Percentiles rank a stretch among this genome's conserved stretches.
Conservation (phyloP, 2,888 invertebrate genomes). For the Scaptodrosophila latifasciaeformis region DNA sequence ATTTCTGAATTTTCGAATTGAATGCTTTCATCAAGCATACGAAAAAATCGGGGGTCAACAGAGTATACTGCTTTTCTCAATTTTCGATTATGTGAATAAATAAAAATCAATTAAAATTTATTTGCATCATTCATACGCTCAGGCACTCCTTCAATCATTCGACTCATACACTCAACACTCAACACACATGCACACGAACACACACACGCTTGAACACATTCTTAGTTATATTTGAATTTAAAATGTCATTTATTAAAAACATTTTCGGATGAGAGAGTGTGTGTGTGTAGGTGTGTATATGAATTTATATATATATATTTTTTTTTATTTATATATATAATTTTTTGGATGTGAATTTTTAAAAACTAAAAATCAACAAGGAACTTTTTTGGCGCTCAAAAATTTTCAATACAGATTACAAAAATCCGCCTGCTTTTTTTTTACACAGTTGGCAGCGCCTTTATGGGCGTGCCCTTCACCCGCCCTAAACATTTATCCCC, state of each 20-base stretch:
- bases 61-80: no score
- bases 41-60: no score
- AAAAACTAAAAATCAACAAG: conserved; percentile 68
- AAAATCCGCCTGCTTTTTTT: conserved; percentile 31
- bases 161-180: conserved; percentile 17
- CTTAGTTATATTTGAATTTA: conserved; percentile 61
- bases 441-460: conserved; percentile 46
- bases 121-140: conserved; percentile 33
- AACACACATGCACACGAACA: conserved; percentile 31
- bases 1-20: background rate
- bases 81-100: conserved; percentile 53
- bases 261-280: conserved; percentile 31
- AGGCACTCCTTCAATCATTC: conserved; percentile 10
- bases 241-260: conserved; percentile 63
- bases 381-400: conserved; percentile 68
- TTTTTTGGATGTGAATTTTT: conserved; percentile 46
- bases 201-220: conserved; percentile 58
- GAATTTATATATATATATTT: no score
- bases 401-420: conserved; percentile 62
- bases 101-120: conserved; percentile 51
- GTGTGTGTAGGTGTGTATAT: background rate
- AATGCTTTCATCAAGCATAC: no score
- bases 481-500: background rate
- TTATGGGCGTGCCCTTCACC: conserved; percentile 20
- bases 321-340: conserved; percentile 7